Conservation (phyloP, 2,113 vertebrate genomes). For the Empidonax traillii region DNA sequence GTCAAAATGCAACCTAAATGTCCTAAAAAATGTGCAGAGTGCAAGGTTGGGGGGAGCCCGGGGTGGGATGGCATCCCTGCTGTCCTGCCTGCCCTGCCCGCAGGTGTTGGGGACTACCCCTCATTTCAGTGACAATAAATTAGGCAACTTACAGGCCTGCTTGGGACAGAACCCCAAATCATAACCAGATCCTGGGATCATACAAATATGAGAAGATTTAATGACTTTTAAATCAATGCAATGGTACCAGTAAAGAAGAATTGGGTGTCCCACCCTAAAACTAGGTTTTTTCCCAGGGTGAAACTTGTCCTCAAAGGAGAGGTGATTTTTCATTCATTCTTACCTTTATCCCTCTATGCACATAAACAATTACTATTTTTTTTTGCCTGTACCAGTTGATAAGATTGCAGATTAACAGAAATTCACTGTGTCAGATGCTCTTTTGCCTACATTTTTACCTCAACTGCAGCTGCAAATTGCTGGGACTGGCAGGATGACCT, state of each 20-base stretch:
- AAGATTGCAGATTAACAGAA: not conserved
- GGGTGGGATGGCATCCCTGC: not conserved
- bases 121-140: not conserved
- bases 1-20: not conserved
- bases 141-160: not conserved
- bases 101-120: no score
- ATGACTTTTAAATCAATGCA: not conserved
- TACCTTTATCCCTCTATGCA: not conserved
- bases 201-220: not conserved
- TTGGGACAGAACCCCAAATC: not conserved
- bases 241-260: not conserved
- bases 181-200: not conserved
- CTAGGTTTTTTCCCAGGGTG: not conserved
- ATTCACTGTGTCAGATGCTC: not conserved
- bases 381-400: not conserved
- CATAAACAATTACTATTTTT: not conserved
- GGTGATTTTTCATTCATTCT: not conserved
- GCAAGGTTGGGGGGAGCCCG: not conserved
- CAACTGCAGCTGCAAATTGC: not conserved
- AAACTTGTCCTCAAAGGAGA: not conserved
- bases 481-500: constrained; percentile 30
- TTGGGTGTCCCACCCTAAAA: not conserved
- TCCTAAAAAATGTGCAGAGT: not conserved
- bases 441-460: constrained; percentile 8
- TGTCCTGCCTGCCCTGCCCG: not conserved